Evolutionary conservation across 2,888 invertebrate species (phyloP), one percentile per base, ranked within the genome.

Genomic region (Rhogogaster chlorosoma): DNA sequence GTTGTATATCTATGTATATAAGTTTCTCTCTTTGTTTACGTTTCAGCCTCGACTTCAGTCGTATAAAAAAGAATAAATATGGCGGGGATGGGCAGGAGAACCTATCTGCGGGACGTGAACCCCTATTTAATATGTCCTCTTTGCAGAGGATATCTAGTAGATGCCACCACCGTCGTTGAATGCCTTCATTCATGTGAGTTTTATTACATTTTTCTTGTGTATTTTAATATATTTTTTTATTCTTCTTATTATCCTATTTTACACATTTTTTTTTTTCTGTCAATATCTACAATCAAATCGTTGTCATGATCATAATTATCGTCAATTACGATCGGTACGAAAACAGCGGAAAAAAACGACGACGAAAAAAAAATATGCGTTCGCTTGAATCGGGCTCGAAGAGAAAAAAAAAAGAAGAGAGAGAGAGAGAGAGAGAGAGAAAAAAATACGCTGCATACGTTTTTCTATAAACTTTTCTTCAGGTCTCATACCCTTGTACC

Each of bases 81-180:
- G 92, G 89, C 91, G 42, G 90, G 90, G 29, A 88, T 89, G 57
- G 90, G 89, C 64, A 92, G 91, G 80, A 90, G 90, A 85, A 90
- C 90, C 57, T 91, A 89, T 77, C 87, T 92, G n/a, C 89, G 95
- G 88, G 96, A 97, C 94, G 96, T 99, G 88, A 99, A 99, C 94
- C 96, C 97, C 88, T 97, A 98, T 93, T 95, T 99, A 91, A 97
- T 97, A 87, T 99, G 99, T 94, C 96, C 96, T 89, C 95, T 99
- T 87, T 99, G 99, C 94, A 96, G 96, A 87, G 99, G 99, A 84
- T 99, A 99, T 94, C 96, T 98, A 92, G 97, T 99, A 90, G 99
- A 99, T 94, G 99, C 99, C 86, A 99, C 98, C 84, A 98, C 99
- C 86, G 98, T 99, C 90, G 98, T 98, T 78, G 99, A 99, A 94